Percentiles rank a stretch among this genome's conserved stretches.
phyloP scores from a whole-genome alignment of 2,888 invertebrate genomes.

The Drosophila algonquin region DNA sequence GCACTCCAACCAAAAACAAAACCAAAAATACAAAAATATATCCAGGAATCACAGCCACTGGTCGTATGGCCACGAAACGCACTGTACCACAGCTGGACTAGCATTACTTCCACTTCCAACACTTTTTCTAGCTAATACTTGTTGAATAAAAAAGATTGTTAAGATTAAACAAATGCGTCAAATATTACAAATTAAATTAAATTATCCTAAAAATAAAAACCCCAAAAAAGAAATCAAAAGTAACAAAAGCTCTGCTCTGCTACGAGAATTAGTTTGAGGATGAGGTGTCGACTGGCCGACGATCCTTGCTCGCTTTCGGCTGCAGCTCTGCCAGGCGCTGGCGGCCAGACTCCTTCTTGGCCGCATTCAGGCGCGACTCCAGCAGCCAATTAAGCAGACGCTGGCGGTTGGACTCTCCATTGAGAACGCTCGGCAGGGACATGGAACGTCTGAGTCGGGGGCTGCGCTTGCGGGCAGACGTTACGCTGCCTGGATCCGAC shows the following conservation, averaged over 20 bases:
- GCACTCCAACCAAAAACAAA: slow-evolving; percentile 13
- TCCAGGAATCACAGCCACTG: not conserved
- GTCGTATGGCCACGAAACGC: not conserved
- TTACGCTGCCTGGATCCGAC: slow-evolving; percentile 50
- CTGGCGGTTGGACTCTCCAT: not conserved
- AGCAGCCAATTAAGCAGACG: not conserved
- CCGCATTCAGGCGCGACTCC: not conserved
- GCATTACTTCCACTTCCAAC: not conserved
- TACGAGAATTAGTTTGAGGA: not conserved
- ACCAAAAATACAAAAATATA: slow-evolving; percentile 20
- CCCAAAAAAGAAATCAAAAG: not conserved
- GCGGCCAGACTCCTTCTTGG: not conserved
- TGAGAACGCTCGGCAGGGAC: not conserved
- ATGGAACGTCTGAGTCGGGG: not conserved
- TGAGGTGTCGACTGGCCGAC: not conserved
- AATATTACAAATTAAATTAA: slow-evolving; percentile 3
- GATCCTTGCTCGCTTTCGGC: not conserved
- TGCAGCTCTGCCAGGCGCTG: no score
- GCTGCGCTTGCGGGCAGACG: not conserved
- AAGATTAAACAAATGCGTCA: slow-evolving; percentile 1
- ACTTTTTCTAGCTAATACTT: slow-evolving; percentile 7
- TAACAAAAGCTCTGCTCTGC: not conserved
- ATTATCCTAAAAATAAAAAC: no score
- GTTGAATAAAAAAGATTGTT: not conserved
- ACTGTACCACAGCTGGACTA: not conserved